A percentile compares a stretch with the other conserved stretches of the same genome.
Conservation (phyloP, 2,113 vertebrate species). For the Hydrolagus affinis region DNA sequence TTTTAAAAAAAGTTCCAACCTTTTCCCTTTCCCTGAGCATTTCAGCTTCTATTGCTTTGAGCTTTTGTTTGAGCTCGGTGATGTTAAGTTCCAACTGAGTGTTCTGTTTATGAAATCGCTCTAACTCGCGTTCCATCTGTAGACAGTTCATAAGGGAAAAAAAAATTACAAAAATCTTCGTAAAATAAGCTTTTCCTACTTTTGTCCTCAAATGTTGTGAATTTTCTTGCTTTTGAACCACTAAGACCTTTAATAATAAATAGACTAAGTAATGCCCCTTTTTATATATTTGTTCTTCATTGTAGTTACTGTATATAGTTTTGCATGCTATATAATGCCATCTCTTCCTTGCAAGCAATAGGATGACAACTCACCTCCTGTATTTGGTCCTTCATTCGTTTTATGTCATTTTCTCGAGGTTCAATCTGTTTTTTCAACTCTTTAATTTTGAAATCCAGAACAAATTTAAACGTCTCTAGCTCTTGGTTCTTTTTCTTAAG, state of each 20-base stretch:
- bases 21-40: constrained; percentile 66
- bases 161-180: neutral
- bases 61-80: constrained; percentile 65
- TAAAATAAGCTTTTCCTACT: neutral
- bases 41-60: constrained; percentile 61
- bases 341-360: neutral
- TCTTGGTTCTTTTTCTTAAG: constrained; percentile 78
- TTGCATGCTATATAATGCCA: neutral
- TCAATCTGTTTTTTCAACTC: constrained; percentile 72
- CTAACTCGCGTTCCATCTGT: constrained; percentile 74
- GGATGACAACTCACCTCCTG: constrained; percentile 54
- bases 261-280: too few species aligned
- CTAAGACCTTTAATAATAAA: too few species aligned
- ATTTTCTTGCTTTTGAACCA: neutral
- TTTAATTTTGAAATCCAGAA: constrained; percentile 68
- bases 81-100: constrained; percentile 66
- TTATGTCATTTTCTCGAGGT: constrained; percentile 68
- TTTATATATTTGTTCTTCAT: too few species aligned
- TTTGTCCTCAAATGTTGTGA: neutral
- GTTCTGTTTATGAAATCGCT: constrained; percentile 61
- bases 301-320: too few species aligned
- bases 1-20: constrained; percentile 45
- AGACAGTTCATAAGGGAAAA: constrained; percentile 24
- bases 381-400: constrained; percentile 66
- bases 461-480: constrained; percentile 73